Evolutionary conservation across 2,113 vertebrate species (phyloP).

Genomic region (Tetraodon nigroviridis): DNA sequence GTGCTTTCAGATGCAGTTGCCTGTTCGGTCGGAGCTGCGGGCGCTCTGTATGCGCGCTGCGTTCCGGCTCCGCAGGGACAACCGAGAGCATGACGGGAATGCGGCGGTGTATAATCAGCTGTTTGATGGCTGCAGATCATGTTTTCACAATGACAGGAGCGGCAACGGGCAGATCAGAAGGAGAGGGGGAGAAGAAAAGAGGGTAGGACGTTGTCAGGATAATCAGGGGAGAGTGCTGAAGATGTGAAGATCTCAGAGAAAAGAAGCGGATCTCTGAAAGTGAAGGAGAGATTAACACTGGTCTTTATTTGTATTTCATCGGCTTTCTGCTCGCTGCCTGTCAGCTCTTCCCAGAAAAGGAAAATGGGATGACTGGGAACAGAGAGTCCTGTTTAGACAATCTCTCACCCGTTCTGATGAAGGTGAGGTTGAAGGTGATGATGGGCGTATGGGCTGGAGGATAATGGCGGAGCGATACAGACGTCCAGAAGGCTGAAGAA

Average conservation of each 20-base stretch:
- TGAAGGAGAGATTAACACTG: background rate
- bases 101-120: slow-evolving; percentile 65
- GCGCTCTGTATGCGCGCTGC: slow-evolving; percentile 60
- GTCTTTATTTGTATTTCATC: no score
- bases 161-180: slow-evolving; percentile 51
- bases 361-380: background rate
- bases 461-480: slow-evolving; percentile 19
- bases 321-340: no score
- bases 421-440: slow-evolving; percentile 20
- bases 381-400: slow-evolving; percentile 12
- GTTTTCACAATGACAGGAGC: slow-evolving; percentile 70
- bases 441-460: background rate
- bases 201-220: slow-evolving; percentile 13
- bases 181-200: slow-evolving; percentile 23
- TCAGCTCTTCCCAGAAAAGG: no score
- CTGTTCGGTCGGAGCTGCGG: slow-evolving; percentile 15
- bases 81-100: slow-evolving; percentile 66
- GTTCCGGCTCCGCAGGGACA: slow-evolving; percentile 38
- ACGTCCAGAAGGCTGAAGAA: slow-evolving; percentile 25
- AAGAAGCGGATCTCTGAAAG: slow-evolving; percentile 1
- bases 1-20: slow-evolving; percentile 52
- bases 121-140: slow-evolving; percentile 72
- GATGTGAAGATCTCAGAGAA: slow-evolving; percentile 22
- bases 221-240: slow-evolving; percentile 25
- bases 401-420: slow-evolving; percentile 6